Percentiles rank a stretch among this genome's conserved stretches.
Evolutionary conservation across 2,888 invertebrate genomes (phyloP).

Genomic region (Ypsolopha sequella): DNA sequence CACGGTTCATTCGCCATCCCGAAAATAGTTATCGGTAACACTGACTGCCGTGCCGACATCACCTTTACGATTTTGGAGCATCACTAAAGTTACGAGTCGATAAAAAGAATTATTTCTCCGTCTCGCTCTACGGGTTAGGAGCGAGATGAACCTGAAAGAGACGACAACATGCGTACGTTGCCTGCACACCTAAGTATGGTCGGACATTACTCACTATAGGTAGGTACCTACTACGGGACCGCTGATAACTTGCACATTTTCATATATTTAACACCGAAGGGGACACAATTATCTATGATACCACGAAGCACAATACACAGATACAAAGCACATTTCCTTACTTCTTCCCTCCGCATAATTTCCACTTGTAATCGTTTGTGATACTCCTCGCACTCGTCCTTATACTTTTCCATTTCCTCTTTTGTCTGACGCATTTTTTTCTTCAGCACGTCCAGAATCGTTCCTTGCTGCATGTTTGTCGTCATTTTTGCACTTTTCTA

Average conservation of each 20-base stretch:
- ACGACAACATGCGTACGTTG: slow-evolving; percentile 68
- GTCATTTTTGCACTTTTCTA: slow-evolving; percentile 77
- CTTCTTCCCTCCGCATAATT: slow-evolving; percentile 97
- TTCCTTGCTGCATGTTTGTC: slow-evolving; percentile 92
- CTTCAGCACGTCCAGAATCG: slow-evolving; percentile 96
- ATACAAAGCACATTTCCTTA: slow-evolving; percentile 75
- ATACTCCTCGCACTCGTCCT: slow-evolving; percentile 97
- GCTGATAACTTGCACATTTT: slow-evolving; percentile 50
- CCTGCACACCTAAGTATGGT: slow-evolving; percentile 67
- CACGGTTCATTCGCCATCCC: slow-evolving; percentile 7
- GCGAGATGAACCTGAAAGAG: slow-evolving; percentile 52
- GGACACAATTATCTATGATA: slow-evolving; percentile 27
- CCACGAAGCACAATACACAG: slow-evolving; percentile 47
- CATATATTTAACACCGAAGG: slow-evolving; percentile 30
- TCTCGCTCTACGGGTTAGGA: slow-evolving; percentile 42
- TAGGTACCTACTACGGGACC: slow-evolving; percentile 52
- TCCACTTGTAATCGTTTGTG: slow-evolving; percentile 96
- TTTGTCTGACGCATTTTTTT: slow-evolving; percentile 99
- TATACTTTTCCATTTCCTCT: slow-evolving; percentile 98
- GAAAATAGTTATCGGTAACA: slow-evolving; percentile 7
- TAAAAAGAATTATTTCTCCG: slow-evolving; percentile 40
- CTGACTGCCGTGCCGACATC: slow-evolving; percentile 11
- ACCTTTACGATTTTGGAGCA: slow-evolving; percentile 26
- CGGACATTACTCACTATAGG: slow-evolving; percentile 71
- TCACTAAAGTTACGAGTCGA: slow-evolving; percentile 32